Conservation (phyloP, 2,113 vertebrate genomes). For the Pelvicachromis taeniatus region DNA sequence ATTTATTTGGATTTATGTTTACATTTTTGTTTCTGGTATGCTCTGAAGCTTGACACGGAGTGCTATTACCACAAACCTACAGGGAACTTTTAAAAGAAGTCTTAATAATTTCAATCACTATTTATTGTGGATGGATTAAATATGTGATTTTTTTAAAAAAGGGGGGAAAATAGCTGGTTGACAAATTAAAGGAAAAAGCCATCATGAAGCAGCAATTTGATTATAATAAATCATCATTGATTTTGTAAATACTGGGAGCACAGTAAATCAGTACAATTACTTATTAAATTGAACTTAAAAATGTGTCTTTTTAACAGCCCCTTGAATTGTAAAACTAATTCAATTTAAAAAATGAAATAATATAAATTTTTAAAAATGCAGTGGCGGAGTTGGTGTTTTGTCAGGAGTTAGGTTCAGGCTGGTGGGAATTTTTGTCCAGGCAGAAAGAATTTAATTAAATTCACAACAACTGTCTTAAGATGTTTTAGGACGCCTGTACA, state of each 20-base stretch:
- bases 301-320: neutral
- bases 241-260: neutral
- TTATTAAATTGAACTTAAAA: neutral
- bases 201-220: neutral
- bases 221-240: neutral
- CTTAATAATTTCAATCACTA: neutral
- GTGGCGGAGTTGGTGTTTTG: neutral
- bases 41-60: slow-evolving; percentile 7
- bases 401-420: neutral
- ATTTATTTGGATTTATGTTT: slow-evolving; percentile 58
- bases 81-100: neutral
- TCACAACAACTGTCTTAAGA: too few relatives aligned
- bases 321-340: neutral
- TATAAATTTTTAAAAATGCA: neutral
- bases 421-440: neutral
- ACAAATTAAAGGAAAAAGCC: neutral
- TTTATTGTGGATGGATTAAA: neutral
- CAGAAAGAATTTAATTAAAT: neutral
- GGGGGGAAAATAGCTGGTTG: neutral
- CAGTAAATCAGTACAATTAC: too few relatives aligned
- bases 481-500: too few relatives aligned
- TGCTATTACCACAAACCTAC: neutral
- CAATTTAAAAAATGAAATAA: neutral
- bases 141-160: neutral
- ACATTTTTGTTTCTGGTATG: slow-evolving; percentile 33